Conservation (phyloP, 2,113 vertebrate genomes). For the Coregonus clupeaformis region DNA sequence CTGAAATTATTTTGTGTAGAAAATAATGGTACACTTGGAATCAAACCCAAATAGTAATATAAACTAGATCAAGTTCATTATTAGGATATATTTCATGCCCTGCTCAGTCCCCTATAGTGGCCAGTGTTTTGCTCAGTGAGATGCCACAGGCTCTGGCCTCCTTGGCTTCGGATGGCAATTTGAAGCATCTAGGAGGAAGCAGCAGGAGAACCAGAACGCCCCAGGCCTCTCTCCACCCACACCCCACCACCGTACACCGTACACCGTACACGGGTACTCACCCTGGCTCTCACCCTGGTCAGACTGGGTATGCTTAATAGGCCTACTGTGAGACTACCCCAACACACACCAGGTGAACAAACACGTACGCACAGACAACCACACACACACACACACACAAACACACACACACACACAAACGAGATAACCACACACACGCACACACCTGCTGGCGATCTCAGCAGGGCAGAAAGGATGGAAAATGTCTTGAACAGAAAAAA, state of each 20-base stretch:
- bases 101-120: slow-evolving; percentile 1
- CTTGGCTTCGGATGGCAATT: slow-evolving; percentile 36
- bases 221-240: slow-evolving; percentile 42
- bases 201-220: slow-evolving; percentile 1
- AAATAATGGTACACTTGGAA: too few relatives aligned
- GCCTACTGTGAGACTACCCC: too few relatives aligned
- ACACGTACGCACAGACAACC: slow-evolving; percentile 8
- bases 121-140: slow-evolving; percentile 15
- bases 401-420: too few relatives aligned
- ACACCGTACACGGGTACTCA: slow-evolving; percentile 13
- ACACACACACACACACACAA: too few relatives aligned
- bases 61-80: too few relatives aligned
- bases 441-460: not conserved
- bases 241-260: slow-evolving; percentile 26
- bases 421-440: not conserved
- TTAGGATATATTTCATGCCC: too few relatives aligned
- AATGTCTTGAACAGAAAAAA: not conserved
- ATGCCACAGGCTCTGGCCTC: slow-evolving; percentile 37
- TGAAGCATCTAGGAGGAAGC: slow-evolving; percentile 8
- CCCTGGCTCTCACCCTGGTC: slow-evolving; percentile 15
- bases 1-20: too few relatives aligned
- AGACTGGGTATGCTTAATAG: not conserved
- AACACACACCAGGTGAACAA: not conserved
- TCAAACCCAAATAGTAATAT: too few relatives aligned
- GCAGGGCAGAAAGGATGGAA: not conserved